These are phyloP conservation scores for Latrodectus geometricus DNA, from an alignment of 1,140 invertebrate genomes.

Conservation along the genomic window DNA sequence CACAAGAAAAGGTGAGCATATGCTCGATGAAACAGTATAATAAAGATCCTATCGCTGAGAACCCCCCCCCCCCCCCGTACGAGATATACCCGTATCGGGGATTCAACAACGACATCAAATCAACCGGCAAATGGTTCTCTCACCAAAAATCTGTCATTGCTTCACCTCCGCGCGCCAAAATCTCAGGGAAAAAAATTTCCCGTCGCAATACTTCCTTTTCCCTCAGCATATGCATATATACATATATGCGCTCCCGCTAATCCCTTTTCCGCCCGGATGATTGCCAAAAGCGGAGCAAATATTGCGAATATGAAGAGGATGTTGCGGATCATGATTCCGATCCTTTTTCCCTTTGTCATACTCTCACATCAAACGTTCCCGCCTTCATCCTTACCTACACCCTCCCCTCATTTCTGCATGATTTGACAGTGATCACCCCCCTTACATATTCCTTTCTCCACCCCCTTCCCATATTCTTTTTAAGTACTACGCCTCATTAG, in stretches of 20 bases:
- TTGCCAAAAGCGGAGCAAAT: constrained; percentile 47
- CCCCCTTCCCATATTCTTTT: background rate
- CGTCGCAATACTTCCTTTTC: background rate
- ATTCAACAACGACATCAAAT: constrained; percentile 26
- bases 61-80: constrained; percentile 11
- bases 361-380: constrained; percentile 25
- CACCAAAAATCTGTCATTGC: constrained; percentile 44
- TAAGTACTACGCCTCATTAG: constrained; percentile 55
- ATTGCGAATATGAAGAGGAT: constrained; percentile 62
- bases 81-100: constrained; percentile 36
- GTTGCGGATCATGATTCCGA: constrained; percentile 56
- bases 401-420: constrained; percentile 15
- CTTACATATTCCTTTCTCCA: too few species aligned
- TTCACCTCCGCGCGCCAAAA: constrained; percentile 22
- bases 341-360: constrained; percentile 33
- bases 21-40: background rate
- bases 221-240: constrained; percentile 38
- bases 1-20: too few species aligned
- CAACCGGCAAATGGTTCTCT: constrained; percentile 53
- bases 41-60: background rate
- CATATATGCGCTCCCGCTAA: constrained; percentile 24
- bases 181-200: background rate
- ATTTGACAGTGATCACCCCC: background rate
- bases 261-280: constrained; percentile 47
- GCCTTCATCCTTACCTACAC: background rate